phyloP scores from a whole-genome alignment of 2,888 invertebrate genomes.

The Lepas anatifera region DNA sequence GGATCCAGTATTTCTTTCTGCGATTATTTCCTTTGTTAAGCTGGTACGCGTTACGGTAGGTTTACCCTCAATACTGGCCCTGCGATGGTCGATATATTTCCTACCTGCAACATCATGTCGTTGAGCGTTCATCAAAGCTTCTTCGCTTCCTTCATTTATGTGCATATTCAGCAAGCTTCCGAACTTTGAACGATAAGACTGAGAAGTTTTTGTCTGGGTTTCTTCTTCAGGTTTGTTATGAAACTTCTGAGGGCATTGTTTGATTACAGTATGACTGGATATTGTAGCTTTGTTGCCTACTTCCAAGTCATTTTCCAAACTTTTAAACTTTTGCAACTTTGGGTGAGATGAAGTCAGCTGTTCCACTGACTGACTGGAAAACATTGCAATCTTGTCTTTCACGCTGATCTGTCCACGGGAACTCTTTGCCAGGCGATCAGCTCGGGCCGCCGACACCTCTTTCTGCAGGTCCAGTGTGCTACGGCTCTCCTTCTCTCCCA shows the following conservation, averaged over 20 bases:
- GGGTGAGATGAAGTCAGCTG: slow-evolving; percentile 17
- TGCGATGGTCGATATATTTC: neutral
- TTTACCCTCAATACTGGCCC: too few species aligned
- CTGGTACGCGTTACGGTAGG: too few species aligned
- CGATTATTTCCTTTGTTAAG: too few species aligned
- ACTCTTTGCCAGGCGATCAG: neutral
- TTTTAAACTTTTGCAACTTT: slow-evolving; percentile 19
- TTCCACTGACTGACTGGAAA: slow-evolving; percentile 42
- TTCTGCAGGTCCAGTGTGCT: slow-evolving; percentile 53
- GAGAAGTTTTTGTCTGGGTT: slow-evolving; percentile 19
- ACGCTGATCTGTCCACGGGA: slow-evolving; percentile 42
- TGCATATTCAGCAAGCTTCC: neutral
- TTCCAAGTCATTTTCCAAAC: slow-evolving; percentile 8
- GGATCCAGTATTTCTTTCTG: too few species aligned
- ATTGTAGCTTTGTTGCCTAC: too few species aligned
- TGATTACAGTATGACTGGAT: too few species aligned
- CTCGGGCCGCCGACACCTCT: slow-evolving; percentile 38
- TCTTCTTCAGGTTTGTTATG: too few species aligned
- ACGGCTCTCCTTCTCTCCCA: slow-evolving; percentile 17
- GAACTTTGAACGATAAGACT: slow-evolving; percentile 12
- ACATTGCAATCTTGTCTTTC: slow-evolving; percentile 76
- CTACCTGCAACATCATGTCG: too few species aligned
- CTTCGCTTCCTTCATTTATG: neutral
- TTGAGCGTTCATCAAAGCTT: too few species aligned
- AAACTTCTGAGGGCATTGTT: too few species aligned